phyloP scores from a whole-genome alignment of 2,113 vertebrate genomes.

The Leptobrachium leishanense region DNA sequence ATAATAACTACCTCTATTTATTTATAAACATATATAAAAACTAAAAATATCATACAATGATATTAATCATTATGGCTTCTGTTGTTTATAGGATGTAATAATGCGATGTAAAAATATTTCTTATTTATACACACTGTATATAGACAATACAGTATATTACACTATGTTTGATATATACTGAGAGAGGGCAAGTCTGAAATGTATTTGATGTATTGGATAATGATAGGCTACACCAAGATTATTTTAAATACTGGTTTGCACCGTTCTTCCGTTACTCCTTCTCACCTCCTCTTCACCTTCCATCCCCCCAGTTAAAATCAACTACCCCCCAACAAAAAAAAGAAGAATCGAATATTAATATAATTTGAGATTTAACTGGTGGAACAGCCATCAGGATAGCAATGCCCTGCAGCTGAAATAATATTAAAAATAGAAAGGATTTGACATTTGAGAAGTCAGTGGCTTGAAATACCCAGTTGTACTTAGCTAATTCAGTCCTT shows the following conservation, averaged over 20 bases:
- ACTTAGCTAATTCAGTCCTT: constrained; percentile 93
- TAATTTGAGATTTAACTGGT: constrained; percentile 84
- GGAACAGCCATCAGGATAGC: constrained; percentile 76
- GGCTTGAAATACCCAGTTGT: constrained; percentile 91
- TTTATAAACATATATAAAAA: too few relatives aligned
- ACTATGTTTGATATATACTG: too few relatives aligned
- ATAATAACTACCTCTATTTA: too few relatives aligned
- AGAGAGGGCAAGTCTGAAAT: not conserved
- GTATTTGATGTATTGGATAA: not conserved
- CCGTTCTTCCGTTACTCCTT: not conserved
- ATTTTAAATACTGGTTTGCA: not conserved
- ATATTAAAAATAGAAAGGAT: constrained; percentile 84
- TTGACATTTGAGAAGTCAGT: constrained; percentile 91
- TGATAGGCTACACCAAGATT: not conserved
- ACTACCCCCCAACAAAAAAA: constrained; percentile 22
- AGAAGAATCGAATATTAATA: constrained; percentile 79
- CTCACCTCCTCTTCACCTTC: not conserved
- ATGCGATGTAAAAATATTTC: too few relatives aligned
- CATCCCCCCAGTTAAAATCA: not conserved
- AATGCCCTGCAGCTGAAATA: constrained; percentile 86
- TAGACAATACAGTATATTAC: too few relatives aligned
- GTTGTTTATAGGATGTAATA: too few relatives aligned
- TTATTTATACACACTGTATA: too few relatives aligned
- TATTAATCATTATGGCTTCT: too few relatives aligned
- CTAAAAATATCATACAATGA: too few relatives aligned